Evolutionary conservation across 1,140 invertebrate genomes (phyloP), one percentile per base, ranked within the genome.

Genomic region (Heliothis virescens): DNA sequence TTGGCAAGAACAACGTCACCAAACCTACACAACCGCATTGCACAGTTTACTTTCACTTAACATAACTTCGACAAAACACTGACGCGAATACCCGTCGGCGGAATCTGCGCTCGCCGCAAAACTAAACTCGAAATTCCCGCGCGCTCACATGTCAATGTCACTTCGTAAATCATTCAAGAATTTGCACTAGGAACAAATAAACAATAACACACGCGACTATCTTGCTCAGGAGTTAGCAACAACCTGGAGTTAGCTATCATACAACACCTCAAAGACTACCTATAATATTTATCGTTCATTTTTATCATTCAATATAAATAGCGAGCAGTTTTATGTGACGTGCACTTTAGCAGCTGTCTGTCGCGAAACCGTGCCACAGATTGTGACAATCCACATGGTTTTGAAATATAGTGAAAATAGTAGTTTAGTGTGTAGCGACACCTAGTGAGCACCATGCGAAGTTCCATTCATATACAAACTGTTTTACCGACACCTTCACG

Each of bases 41-140:
- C 85, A 83, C 80, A 86, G 80, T 83, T 85, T 82, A 90, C 92
- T 92, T 92, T 92, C 90, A 92, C 90, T 90, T 47, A 75, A 82
- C 85, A 89, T 85, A 81, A 84, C 82, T 80, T 67, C 48, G 48
- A 67, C 62, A 74, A 76, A 69, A 67, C 81, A 81, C 73, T 72
- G 72, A 60, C 77, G 53, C 62, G 53, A 65, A 57, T 74, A 69
- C n/a, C 57, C 48, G 13, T 65, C 55, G 16, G 59, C 59, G 9
- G 47, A 71, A 57, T 41, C 59, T 76, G 82, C 79, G 83, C 72
- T 81, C 62, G 79, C 84, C 18, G 10, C 48, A 29, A 29, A 87
- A 82, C 26, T 82, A 69, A 69, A 82, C 81, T 91, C 72, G 79
- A 91, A 92, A 77, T 86, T 91, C 89, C 88, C 91, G 90, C 91